phyloP scores from a whole-genome alignment of 2,888 invertebrate species.

The Ennomos fuscantarius region DNA sequence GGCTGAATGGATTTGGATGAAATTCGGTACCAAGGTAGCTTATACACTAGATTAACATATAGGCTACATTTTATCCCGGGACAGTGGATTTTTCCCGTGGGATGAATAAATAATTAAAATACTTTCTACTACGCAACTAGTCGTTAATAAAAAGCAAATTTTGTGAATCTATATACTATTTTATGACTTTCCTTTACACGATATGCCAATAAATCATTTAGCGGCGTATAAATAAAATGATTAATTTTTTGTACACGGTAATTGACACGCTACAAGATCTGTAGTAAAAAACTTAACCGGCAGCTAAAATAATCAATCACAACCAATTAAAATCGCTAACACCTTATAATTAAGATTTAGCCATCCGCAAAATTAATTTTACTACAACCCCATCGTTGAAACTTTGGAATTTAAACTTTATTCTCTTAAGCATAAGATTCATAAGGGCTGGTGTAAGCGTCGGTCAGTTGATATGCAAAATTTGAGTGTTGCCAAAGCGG shows the following conservation, averaged over 20 bases:
- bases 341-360: slow-evolving; percentile 34
- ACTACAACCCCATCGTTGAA: slow-evolving; percentile 11
- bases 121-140: too few species aligned
- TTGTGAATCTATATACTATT: too few species aligned
- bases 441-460: not conserved
- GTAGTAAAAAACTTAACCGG: slow-evolving; percentile 24
- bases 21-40: too few species aligned
- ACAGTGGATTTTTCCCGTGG: too few species aligned
- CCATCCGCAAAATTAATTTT: slow-evolving; percentile 38
- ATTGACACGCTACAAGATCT: slow-evolving; percentile 4
- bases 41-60: too few species aligned
- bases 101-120: too few species aligned
- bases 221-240: not conserved
- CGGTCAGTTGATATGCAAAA: slow-evolving; percentile 55
- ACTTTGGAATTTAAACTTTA: slow-evolving; percentile 12
- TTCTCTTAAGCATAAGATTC: not conserved
- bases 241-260: slow-evolving; percentile 6
- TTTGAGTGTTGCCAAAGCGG: slow-evolving; percentile 60
- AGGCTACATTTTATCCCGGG: too few species aligned
- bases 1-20: too few species aligned
- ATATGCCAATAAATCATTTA: too few species aligned
- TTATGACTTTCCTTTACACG: too few species aligned
- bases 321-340: slow-evolving; percentile 39
- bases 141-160: too few species aligned
- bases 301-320: slow-evolving; percentile 36